Conservation (phyloP, 2,888 invertebrate species). For the Cryptocephalus moraei region DNA sequence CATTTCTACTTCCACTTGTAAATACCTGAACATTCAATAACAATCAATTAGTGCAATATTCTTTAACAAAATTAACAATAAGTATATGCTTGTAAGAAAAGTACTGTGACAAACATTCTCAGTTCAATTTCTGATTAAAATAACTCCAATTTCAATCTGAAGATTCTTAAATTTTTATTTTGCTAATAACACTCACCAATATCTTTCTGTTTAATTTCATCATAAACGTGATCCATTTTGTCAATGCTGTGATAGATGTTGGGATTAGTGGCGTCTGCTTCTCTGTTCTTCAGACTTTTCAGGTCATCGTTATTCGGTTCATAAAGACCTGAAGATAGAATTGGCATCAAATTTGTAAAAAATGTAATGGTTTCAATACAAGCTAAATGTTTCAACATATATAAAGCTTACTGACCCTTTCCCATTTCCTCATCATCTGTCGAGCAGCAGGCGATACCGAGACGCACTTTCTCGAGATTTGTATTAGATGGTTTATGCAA, state of each 20-base stretch:
- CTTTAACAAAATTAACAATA: no score
- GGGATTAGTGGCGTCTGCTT: conserved; percentile 79
- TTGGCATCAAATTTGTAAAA: not conserved
- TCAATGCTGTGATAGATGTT: conserved; percentile 77
- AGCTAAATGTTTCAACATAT: not conserved
- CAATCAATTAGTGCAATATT: not conserved
- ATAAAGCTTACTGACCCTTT: conserved; percentile 16
- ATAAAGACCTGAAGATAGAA: conserved; percentile 39
- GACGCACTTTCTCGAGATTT: conserved; percentile 47
- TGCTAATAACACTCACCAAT: conserved; percentile 40
- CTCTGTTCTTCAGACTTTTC: conserved; percentile 65
- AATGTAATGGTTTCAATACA: not conserved
- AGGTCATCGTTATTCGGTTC: conserved; percentile 52
- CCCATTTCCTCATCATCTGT: conserved; percentile 37
- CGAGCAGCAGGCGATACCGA: conserved; percentile 41
- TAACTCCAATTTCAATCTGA: conserved; percentile 14
- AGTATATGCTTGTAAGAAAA: not conserved
- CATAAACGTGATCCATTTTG: conserved; percentile 76
- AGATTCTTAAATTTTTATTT: conserved; percentile 11
- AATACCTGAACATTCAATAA: not conserved
- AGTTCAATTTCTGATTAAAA: not conserved
- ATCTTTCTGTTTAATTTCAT: conserved; percentile 73
- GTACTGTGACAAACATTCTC: not conserved
- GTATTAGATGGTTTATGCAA: conserved; percentile 49
- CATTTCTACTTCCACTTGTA: not conserved